Base-by-base conservation (phyloP, 2,797 vertebrate genomes). In the Siniperca undulata region DNA sequence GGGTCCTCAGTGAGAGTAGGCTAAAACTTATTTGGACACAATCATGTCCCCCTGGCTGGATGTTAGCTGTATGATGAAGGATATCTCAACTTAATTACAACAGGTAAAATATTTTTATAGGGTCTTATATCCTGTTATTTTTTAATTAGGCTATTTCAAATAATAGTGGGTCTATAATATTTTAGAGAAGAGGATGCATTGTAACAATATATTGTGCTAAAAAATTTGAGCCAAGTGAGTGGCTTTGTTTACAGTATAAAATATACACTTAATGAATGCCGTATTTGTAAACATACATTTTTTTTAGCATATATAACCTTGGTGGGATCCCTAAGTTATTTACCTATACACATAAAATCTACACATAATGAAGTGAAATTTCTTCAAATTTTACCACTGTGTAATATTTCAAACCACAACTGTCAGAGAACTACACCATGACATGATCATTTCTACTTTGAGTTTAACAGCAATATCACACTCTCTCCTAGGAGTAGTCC, bases 31-130 rank as follows among this genome's bases (percentile, higher is more conserved):
- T n/a, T 40, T 24, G 0, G 68, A 50, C 30, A 64, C 40, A 53
- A 2, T 52, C 46, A 40, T 59, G 19, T 56, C 34, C 20, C 50
- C 14, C 11, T 56, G 42, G 61, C 71, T 79, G 53, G 22, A 62
- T 62, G 44, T 60, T 56, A 38, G 69, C 69, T 36, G 56, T n/a
- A 50, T 71, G 76, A 76, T 72, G 14, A 66, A 22, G 12, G 22
- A 82, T 56, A 46, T 59, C 20, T 34, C 59, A 42, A 20, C 42
- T 24, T 72, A 67, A 72, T 50, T 66, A 76, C 60, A 34, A n/a
- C 19, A 58, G 48, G 55, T 66, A 27, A 70, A 64, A 52, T 58
- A 10, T 74, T 72, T 56, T 58, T 48, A 74, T 56, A 2, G 19
- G 52, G 27, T 36, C 34, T 52, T 38, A 62, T n/a, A 55, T 44